These are phyloP conservation scores for Hypomecis atomaria DNA, from an alignment of 2,888 invertebrate species.

Conservation along the genomic window DNA sequence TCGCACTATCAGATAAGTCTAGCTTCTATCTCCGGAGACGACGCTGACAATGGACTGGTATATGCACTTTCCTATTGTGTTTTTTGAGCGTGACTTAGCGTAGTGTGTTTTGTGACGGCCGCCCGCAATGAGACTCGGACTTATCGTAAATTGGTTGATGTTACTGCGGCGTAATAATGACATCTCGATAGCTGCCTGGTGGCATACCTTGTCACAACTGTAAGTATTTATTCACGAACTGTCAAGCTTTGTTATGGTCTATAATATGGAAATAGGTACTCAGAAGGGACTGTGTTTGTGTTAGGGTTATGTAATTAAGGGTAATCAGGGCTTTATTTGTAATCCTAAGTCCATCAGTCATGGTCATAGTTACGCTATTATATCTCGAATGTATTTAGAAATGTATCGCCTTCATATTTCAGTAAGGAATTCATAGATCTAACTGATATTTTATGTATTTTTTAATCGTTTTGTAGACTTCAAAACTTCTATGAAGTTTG, in stretches of 20 bases:
- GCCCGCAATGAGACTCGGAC: slow-evolving; percentile 24
- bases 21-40: slow-evolving; percentile 55
- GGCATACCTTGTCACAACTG: slow-evolving; percentile 31
- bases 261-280: no score
- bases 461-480: no score
- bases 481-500: not conserved
- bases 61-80: slow-evolving; percentile 71
- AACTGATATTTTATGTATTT: no score
- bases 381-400: no score
- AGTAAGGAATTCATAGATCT: no score
- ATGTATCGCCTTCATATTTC: no score
- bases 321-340: no score
- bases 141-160: slow-evolving; percentile 35
- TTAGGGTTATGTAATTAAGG: no score
- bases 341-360: no score
- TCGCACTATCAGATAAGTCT: slow-evolving; percentile 72
- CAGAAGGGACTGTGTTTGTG: no score
- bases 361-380: no score
- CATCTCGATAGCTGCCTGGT: slow-evolving; percentile 30
- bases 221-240: slow-evolving; percentile 9
- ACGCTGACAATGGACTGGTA: slow-evolving; percentile 70
- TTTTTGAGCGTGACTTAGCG: slow-evolving; percentile 58
- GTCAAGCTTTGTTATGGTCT: not conserved
- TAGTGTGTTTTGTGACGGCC: slow-evolving; percentile 52
- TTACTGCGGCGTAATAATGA: slow-evolving; percentile 27